Evolutionary conservation across 1,140 invertebrate species (phyloP), one percentile per base, ranked within the genome.

Genomic region (Apis laboriosa): DNA sequence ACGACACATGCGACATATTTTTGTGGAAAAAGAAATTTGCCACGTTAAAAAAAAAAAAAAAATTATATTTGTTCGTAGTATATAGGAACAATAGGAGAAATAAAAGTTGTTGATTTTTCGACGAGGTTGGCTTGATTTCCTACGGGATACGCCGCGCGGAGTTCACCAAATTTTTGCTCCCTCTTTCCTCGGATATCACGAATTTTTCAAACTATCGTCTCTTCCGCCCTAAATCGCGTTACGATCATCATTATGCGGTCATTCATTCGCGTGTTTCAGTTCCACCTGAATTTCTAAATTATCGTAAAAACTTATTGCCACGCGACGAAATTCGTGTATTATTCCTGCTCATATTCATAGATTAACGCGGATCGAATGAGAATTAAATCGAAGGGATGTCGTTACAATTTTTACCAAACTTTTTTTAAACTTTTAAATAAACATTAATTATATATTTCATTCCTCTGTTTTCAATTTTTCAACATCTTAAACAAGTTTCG

Each of bases 71-170:
- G 55, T 63, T 34, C 51, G 24, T 11, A 3, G 49, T 43, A 43
- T n/a, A 56, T 15, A 17, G 51, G 24, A 64, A 51, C 43, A 24
- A 17, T 28, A 56, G 21, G 4, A 19, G n/a, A 49, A 75, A 75
- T 67, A 80, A 70, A 28, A 19, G 34, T 61, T 71, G 71, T 75
- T 80, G 72, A 64, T 66, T 75, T 80, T 80, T 53, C 49, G n/a
- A 51, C 71, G 79, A 66, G 61, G 56, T 67, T 53, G 71, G 49
- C 61, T 80, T 80, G 79, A 75, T 80, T 80, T 80, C 79, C 79
- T 80, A 51, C 61, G 79, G 71, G 71, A 80, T 56, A 80, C 56
- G 53, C 74, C 77, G 77, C 55, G n/a, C 21, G 5, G 43, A 24
- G 13, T 9, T 11, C 43, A 53, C 34, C 53, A 74, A 63, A 80